Evolutionary conservation across 2,888 invertebrate genomes (phyloP).

Genomic region (Octonoba sinensis): DNA sequence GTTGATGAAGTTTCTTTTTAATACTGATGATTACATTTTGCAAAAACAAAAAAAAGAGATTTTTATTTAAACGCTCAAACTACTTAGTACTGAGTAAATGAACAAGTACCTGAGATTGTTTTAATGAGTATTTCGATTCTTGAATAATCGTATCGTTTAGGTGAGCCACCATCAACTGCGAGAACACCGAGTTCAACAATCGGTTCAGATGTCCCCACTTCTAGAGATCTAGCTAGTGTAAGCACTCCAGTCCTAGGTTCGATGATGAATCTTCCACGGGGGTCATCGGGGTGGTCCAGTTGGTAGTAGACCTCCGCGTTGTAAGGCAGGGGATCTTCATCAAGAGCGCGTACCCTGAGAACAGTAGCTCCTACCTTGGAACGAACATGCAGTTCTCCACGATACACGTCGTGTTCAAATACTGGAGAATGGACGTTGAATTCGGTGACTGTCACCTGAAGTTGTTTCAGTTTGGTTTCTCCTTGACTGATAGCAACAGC

Average conservation of each 20-base stretch:
- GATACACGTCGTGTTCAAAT: conserved; percentile 62
- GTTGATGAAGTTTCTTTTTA: no score
- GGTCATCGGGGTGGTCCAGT: conserved; percentile 47
- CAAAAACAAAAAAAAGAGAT: no score
- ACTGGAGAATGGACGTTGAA: conserved; percentile 62
- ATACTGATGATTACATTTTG: no score
- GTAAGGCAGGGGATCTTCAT: conserved; percentile 62
- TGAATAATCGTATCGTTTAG: conserved; percentile 56
- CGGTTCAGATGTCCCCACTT: conserved; percentile 37
- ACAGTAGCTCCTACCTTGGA: conserved; percentile 51
- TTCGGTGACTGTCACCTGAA: conserved; percentile 59
- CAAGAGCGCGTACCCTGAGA: conserved; percentile 56
- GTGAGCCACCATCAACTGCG: conserved; percentile 66
- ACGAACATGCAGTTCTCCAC: conserved; percentile 54
- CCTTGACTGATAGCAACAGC: conserved; percentile 65
- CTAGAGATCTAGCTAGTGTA: conserved; percentile 49
- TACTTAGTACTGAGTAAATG: no score
- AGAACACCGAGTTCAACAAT: conserved; percentile 58
- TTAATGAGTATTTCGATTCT: conserved; percentile 63
- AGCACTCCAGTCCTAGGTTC: conserved; percentile 53
- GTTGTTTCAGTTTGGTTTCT: conserved; percentile 55
- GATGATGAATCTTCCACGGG: conserved; percentile 53
- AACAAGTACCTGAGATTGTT: conserved; percentile 64
- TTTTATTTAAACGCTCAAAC: no score
- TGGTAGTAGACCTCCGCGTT: conserved; percentile 62